These are phyloP conservation scores for Stenodera caucasica DNA, from an alignment of 2,888 invertebrate genomes.

Conservation along the genomic window DNA sequence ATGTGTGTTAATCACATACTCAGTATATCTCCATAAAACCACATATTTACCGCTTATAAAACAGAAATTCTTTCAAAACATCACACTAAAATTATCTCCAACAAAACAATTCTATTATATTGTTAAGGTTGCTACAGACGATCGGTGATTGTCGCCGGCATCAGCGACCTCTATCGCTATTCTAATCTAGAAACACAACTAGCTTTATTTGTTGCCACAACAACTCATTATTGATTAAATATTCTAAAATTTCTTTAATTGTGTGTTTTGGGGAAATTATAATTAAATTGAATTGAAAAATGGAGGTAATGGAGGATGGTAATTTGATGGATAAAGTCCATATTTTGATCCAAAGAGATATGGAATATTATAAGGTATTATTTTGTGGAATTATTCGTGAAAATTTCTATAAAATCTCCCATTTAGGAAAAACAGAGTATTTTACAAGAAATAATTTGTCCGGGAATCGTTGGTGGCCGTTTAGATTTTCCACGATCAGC, in stretches of 20 bases:
- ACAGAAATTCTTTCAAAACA: too few species aligned
- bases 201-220: background rate
- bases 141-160: too few species aligned
- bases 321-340: constrained; percentile 86
- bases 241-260: background rate
- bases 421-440: constrained; percentile 57
- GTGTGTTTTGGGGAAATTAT: too few species aligned
- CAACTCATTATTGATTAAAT: background rate
- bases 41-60: background rate
- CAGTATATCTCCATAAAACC: background rate
- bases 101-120: too few species aligned
- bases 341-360: constrained; percentile 77
- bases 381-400: background rate
- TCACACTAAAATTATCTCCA: too few species aligned
- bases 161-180: too few species aligned
- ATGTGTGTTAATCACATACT: background rate
- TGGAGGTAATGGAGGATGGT: constrained; percentile 90
- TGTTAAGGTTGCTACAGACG: too few species aligned
- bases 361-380: constrained; percentile 79
- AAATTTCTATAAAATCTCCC: background rate
- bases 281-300: too few species aligned
- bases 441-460: constrained; percentile 75
- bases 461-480: constrained; percentile 78
- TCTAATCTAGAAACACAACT: too few species aligned
- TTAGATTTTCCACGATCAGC: constrained; percentile 82